Conservation (phyloP, 2,797 vertebrate genomes). For the Philypnodon macrostomus region DNA sequence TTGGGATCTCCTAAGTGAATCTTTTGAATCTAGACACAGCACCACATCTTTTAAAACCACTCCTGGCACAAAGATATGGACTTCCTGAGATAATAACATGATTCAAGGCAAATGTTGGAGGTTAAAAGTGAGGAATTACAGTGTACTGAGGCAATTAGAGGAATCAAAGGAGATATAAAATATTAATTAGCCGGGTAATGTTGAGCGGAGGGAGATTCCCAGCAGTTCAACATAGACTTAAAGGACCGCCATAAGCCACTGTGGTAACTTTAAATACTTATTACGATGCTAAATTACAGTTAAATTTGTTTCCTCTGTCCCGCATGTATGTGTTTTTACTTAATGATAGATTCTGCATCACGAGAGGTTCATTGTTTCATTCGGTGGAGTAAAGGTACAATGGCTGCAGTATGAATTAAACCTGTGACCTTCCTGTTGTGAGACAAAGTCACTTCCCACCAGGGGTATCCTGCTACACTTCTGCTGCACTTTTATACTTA, state of each 20-base stretch:
- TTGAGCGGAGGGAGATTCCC: constrained; percentile 24
- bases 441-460: constrained; percentile 62
- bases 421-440: constrained; percentile 63
- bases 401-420: constrained; percentile 59
- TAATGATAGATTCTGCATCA: constrained; percentile 20
- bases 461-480: constrained; percentile 45
- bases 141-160: constrained; percentile 33
- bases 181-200: constrained; percentile 35
- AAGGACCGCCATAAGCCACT: constrained; percentile 12
- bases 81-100: constrained; percentile 13
- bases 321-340: constrained; percentile 23
- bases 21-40: constrained; percentile 10
- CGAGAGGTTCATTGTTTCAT: constrained; percentile 54
- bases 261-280: constrained; percentile 12
- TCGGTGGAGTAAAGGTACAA: constrained; percentile 55
- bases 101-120: constrained; percentile 18
- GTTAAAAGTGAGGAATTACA: constrained; percentile 30
- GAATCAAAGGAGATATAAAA: constrained; percentile 39
- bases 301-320: constrained; percentile 13
- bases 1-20: constrained; percentile 13
- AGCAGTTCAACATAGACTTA: constrained; percentile 19
- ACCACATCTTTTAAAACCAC: constrained; percentile 10
- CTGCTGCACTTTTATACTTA: constrained; percentile 16
- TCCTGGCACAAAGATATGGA: constrained; percentile 6
- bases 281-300: constrained; percentile 1